These are phyloP conservation scores for Crotalus viridis DNA, from an alignment of 2,113 vertebrate genomes.

Conservation along the genomic window DNA sequence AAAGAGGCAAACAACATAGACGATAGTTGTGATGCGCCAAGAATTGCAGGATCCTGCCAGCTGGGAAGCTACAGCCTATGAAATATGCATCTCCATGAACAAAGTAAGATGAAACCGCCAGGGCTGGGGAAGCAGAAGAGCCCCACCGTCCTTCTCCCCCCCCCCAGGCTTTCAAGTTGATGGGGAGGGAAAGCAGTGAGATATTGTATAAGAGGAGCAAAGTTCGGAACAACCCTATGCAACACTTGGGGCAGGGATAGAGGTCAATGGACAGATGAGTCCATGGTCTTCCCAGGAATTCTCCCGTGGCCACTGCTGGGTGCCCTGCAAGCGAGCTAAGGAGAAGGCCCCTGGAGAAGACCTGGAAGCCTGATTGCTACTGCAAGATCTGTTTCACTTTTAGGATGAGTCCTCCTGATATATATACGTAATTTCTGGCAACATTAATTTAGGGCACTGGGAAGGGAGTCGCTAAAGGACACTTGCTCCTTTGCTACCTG, in stretches of 20 bases:
- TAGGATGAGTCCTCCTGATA: neutral
- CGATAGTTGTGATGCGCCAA: constrained; percentile 50
- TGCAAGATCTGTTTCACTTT: neutral
- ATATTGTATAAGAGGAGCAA: neutral
- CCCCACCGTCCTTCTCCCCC: constrained; percentile 22
- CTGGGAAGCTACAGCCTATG: constrained; percentile 60
- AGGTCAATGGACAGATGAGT: too few species aligned
- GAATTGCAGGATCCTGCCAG: constrained; percentile 61
- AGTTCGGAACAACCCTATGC: neutral
- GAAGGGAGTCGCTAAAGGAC: constrained; percentile 38
- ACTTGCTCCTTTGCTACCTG: constrained; percentile 34
- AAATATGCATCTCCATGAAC: constrained; percentile 59
- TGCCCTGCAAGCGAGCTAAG: too few species aligned
- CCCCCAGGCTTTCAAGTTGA: neutral
- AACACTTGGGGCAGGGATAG: neutral
- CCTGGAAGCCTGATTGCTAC: neutral
- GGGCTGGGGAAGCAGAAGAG: neutral
- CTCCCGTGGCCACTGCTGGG: neutral
- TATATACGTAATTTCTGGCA: neutral
- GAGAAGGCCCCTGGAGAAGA: too few species aligned
- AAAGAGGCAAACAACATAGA: constrained; percentile 61
- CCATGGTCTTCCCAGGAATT: too few species aligned
- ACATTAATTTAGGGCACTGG: neutral
- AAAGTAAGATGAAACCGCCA: constrained; percentile 45
- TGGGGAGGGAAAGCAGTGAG: neutral